Evolutionary conservation across 2,888 invertebrate species (phyloP).

Genomic region (Brachypalpus laphriformis): DNA sequence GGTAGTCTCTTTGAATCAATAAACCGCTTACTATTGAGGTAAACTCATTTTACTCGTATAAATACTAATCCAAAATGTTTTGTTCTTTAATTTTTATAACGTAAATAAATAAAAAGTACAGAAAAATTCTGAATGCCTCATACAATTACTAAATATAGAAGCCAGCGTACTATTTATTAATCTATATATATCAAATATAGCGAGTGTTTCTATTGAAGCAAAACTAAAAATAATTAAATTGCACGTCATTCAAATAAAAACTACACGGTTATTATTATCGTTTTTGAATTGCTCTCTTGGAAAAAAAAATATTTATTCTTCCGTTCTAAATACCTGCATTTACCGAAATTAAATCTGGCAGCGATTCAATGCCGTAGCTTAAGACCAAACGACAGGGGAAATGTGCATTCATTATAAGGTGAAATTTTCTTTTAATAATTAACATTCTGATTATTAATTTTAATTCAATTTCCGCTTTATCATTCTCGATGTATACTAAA

Average conservation of each 20-base stretch:
- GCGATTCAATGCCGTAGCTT: neutral
- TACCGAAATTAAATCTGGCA: neutral
- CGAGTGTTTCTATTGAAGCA: no score
- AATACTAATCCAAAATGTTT: no score
- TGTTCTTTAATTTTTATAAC: no score
- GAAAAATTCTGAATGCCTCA: no score
- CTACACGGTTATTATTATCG: neutral
- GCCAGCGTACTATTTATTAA: no score
- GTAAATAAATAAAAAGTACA: no score
- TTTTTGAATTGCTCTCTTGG: neutral
- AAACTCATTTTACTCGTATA: no score
- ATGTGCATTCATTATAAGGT: neutral
- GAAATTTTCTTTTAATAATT: neutral
- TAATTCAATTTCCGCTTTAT: neutral
- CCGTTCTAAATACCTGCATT: neutral
- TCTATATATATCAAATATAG: no score
- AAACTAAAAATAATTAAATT: conserved; percentile 8
- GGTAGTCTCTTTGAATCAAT: no score
- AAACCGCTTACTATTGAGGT: no score
- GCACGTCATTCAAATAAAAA: neutral
- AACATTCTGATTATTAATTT: neutral
- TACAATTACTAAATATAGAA: no score
- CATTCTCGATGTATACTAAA: neutral
- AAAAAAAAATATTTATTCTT: neutral
- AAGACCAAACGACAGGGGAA: neutral